Base-by-base conservation (phyloP, 1,140 invertebrate species). In the Mycetomoellerius zeteki region DNA sequence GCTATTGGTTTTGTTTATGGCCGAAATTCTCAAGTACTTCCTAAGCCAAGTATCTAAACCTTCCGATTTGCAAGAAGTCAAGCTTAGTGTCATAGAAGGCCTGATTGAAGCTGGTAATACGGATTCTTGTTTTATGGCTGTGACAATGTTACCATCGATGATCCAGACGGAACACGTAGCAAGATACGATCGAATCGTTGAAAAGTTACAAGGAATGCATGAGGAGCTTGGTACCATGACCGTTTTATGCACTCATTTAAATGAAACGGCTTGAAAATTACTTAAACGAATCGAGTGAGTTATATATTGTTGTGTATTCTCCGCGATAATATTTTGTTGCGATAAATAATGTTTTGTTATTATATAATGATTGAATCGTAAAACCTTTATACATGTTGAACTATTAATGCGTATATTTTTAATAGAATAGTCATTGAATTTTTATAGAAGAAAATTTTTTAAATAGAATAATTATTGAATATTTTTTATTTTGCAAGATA, bases 61-160 rank as follows among this genome's bases (percentile, higher is more conserved):
- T 37, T 19, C 16, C 14, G 0, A 75, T 0, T 27, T 37, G 5
- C 24, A 65, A 12, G 47, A 62, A 14, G 12, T 4, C 7, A 3
- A 52, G 1, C 0, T 58, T 85, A 3, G 0, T 2, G 0, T 91
- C 0, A 80, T 92, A 6, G 89, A 93, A 21, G 90, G 81, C 3
- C 64, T 93, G 0, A 52, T 90, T 10, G 33, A 86, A 5, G 8
- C 30, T 12, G 54, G 24, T 0, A 71, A 86, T 6, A 4, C 0
- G 0, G 27, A 89, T n/a, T 72, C 88, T 1, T 43, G n/a, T 5
- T 19, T 92, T 0, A 67, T 93, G 4, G 92, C 92, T 0, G 88
- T 58, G 0, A 62, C 62, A 65, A 3, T 93, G 43, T 37, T 93
- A 19, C 47, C 37, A 6, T 16, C 24, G 7, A 16, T 24, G 4